Evolutionary conservation across 2,888 invertebrate genomes (phyloP).

Genomic region (Tipula lateralis): DNA sequence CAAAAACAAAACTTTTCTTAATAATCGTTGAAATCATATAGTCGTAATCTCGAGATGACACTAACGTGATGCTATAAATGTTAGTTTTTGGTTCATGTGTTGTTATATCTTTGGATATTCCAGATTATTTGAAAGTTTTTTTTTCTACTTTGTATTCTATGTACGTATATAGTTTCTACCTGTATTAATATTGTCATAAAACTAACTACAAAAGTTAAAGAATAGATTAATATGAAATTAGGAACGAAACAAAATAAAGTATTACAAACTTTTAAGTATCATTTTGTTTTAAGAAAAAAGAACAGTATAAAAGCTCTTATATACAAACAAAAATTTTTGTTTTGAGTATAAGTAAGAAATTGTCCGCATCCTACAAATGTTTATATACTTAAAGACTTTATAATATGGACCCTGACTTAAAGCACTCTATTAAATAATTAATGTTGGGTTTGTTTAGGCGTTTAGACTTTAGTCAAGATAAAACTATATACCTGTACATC

Average conservation of each 20-base stretch:
- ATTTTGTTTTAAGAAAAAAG: background rate
- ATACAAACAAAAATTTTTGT: background rate
- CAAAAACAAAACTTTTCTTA: background rate
- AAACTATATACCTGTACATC: too few relatives aligned
- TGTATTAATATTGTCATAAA: background rate
- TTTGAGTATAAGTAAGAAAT: too few relatives aligned
- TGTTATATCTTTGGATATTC: background rate
- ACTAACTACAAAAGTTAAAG: background rate
- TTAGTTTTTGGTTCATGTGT: background rate
- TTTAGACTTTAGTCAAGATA: too few relatives aligned
- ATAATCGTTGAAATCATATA: constrained; percentile 1
- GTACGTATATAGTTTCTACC: background rate
- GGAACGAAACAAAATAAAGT: background rate
- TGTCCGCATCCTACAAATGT: background rate
- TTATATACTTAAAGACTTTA: background rate
- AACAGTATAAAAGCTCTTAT: background rate
- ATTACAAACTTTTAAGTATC: constrained; percentile 9
- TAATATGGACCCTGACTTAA: background rate
- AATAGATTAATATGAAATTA: constrained; percentile 19
- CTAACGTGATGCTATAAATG: background rate
- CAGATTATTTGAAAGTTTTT: background rate
- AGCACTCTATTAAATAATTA: background rate
- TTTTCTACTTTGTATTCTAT: background rate
- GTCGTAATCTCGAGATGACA: constrained; percentile 11
- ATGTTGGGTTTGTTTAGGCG: too few relatives aligned